Conservation (phyloP, 2,888 invertebrate species). For the Anagyrus pseudococci region DNA sequence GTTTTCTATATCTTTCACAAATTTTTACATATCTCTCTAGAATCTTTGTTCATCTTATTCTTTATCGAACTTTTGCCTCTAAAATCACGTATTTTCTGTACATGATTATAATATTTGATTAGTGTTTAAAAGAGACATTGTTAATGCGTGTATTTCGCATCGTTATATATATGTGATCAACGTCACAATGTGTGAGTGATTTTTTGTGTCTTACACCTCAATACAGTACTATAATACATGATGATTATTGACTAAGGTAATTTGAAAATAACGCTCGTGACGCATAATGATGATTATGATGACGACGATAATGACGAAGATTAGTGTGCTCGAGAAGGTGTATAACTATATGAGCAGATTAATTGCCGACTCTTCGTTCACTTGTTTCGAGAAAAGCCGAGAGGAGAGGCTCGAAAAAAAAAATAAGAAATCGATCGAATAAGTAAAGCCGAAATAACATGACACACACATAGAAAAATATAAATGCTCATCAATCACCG, state of each 20-base stretch:
- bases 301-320: too few relatives aligned
- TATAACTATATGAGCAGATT: not conserved
- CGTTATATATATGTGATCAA: not conserved
- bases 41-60: too few relatives aligned
- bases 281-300: conserved; percentile 11
- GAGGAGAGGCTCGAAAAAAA: conserved; percentile 22
- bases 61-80: too few relatives aligned
- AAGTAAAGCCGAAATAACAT: too few relatives aligned
- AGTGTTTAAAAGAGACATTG: not conserved
- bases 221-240: conserved; percentile 59
- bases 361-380: conserved; percentile 13
- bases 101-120: too few relatives aligned
- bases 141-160: too few relatives aligned
- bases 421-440: conserved; percentile 18
- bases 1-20: too few relatives aligned
- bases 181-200: conserved; percentile 53
- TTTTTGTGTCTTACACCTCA: conserved; percentile 45
- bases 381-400: conserved; percentile 34
- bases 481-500: conserved; percentile 34
- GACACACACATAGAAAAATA: too few relatives aligned
- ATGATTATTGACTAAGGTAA: conserved; percentile 53
- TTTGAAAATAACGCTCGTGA: conserved; percentile 11
- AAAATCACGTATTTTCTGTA: too few relatives aligned
- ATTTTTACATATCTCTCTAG: too few relatives aligned
- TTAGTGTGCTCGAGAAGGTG: conserved; percentile 23